Conservation (phyloP, 2,888 invertebrate genomes). For the Theodoxus fluviatilis region DNA sequence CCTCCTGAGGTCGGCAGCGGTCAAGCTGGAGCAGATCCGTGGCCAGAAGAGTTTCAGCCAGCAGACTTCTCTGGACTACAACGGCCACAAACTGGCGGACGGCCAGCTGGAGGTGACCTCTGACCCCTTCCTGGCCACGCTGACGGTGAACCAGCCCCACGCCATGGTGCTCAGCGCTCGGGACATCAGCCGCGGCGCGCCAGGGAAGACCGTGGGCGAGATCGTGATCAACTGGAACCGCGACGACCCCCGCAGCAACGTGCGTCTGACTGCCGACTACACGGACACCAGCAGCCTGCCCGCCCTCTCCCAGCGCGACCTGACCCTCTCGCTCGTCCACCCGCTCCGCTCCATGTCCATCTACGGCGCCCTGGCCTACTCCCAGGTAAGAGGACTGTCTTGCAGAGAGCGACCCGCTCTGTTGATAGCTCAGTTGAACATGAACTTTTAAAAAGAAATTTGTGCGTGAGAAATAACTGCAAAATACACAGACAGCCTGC, state of each 20-base stretch:
- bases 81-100: too few species aligned
- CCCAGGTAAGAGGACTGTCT: too few species aligned
- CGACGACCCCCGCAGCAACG: conserved; percentile 36
- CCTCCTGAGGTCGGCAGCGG: too few species aligned
- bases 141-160: conserved; percentile 40
- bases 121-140: conserved; percentile 28
- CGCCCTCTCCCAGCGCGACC: conserved; percentile 36
- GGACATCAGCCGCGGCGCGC: conserved; percentile 34
- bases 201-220: conserved; percentile 39
- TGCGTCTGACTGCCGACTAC: conserved; percentile 40
- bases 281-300: too few species aligned
- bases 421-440: too few species aligned
- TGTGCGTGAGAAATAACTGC: too few species aligned
- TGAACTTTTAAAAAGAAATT: too few species aligned
- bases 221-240: conserved; percentile 53
- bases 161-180: conserved; percentile 41
- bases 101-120: background rate
- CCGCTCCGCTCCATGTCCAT: conserved; percentile 41
- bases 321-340: conserved; percentile 36
- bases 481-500: too few species aligned
- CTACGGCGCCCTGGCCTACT: conserved; percentile 32
- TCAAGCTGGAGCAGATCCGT: too few species aligned
- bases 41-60: too few species aligned
- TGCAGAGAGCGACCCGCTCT: too few species aligned
- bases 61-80: too few species aligned